Evolutionary conservation across 2,797 vertebrate species (phyloP).

Genomic region (Anabas testudineus): DNA sequence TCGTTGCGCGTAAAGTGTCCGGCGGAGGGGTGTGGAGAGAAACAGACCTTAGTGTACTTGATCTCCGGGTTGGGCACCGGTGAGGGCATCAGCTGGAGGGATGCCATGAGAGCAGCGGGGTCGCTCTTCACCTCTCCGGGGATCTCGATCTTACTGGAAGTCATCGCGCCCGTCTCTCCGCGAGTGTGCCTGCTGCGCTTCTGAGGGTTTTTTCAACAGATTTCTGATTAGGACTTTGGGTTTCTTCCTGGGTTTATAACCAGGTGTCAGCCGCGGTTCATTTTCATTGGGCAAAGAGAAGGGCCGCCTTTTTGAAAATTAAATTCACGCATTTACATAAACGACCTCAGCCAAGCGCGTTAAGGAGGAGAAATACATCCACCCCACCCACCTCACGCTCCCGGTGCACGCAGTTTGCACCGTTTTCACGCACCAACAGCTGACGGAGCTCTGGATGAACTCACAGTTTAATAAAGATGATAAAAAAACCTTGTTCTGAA

Average conservation of each 20-base stretch:
- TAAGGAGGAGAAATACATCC: constrained; percentile 76
- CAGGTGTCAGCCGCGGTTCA: constrained; percentile 93
- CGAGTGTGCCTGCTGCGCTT: constrained; percentile 60
- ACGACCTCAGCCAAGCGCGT: constrained; percentile 75
- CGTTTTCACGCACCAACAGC: constrained; percentile 43
- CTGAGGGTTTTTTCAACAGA: constrained; percentile 54
- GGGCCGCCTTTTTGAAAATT: constrained; percentile 90
- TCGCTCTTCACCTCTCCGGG: constrained; percentile 95
- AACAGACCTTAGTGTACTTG: constrained; percentile 94
- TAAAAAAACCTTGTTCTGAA: neutral
- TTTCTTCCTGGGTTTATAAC: constrained; percentile 93
- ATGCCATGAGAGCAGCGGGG: constrained; percentile 95
- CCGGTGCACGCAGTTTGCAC: constrained; percentile 33
- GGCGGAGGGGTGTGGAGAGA: constrained; percentile 12
- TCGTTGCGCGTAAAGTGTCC: constrained; percentile 14
- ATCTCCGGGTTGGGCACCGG: constrained; percentile 96
- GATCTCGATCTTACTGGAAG: constrained; percentile 95
- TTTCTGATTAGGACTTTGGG: constrained; percentile 84
- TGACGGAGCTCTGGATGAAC: constrained; percentile 25
- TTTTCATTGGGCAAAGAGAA: constrained; percentile 95
- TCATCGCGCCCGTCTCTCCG: constrained; percentile 85
- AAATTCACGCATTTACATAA: constrained; percentile 89
- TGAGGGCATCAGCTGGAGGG: constrained; percentile 95
- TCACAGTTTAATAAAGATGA: neutral
- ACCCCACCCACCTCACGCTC: constrained; percentile 72